Base-by-base conservation (phyloP, 35 echinoderm and acorn worm species). In the Acanthaster planci region DNA sequence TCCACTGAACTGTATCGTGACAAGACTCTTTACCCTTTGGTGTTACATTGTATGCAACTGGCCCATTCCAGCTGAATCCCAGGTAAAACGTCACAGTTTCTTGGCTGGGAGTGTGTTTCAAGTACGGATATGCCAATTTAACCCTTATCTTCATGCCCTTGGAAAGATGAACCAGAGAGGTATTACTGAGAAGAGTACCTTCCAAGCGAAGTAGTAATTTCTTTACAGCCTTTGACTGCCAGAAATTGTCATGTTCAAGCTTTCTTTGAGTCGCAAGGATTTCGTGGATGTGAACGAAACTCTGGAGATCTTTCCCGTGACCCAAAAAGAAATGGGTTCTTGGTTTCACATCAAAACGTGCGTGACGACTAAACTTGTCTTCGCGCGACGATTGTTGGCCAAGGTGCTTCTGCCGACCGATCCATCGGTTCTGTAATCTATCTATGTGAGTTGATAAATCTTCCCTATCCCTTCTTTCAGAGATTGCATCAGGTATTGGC, bases 31-130 rank as follows among this genome's bases (percentile, higher is more conserved):
- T 77, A 8, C 60, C 67, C 27, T 85, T 86, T 34, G 60, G 30
- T 17, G 37, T 68, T 1, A 92, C 90, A 52, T n/a, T 67, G 30
- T 77, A 90, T 14, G 88, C 88, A 10, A 55, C 27, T 55, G 88
- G 88, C 8, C 88, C 88, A 31, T n/a, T 50, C 55, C 55, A 90
- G 19, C 83, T 82, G 37, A 90, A 90, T 21, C 88, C 88, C 31
- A 90, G 64, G 68, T 84, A 90, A 23, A 90, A 90, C 2, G 37
- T 76, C 15, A 90, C 88, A 22, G 37, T 59, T 42, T 90, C 88
- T 34, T 85, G 88, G 68, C 89, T 86, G 5, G 38, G 67, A 16
- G 78, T 21, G 60, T 34, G 60, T 83, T 77, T 77, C 17, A 35
- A 14, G 18, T 58, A 78, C 27, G 89, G 89, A 17, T 64, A 23